Evolutionary conservation across 2,888 invertebrate genomes (phyloP), one percentile per base, ranked within the genome.

Genomic region (Callosobruchus maculatus): DNA sequence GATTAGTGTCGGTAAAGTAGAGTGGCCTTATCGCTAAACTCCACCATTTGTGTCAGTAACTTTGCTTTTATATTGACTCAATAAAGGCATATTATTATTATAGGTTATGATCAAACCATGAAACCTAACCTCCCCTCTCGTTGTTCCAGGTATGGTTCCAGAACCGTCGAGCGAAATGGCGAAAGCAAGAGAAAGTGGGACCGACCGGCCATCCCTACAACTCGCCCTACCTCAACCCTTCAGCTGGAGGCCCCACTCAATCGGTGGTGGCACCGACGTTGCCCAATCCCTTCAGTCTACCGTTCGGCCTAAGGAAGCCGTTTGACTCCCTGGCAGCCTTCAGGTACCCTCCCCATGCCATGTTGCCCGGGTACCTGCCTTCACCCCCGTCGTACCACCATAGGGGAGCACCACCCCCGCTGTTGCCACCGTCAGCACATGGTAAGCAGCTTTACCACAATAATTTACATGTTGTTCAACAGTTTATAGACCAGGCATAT

Each of bases 111-210:
- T n/a, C n/a, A n/a, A n/a, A n/a, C n/a, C n/a, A n/a, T n/a, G n/a
- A n/a, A n/a, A n/a, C n/a, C n/a, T n/a, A 49, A 49, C 1, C 13
- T 49, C 3, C 13, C 13, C 13, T 49, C 49, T 49, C 49, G 1
- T 68, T 68, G 68, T 90, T 89, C 0, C 91, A 96, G 96, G 96
- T 97, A 4, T 96, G 96, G 96, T 97, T 96, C 87, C 96, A 97
- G 89, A 97, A 97, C 86, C 91, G 96, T 0, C 90, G 96, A 68
- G 96, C 96, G 70, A 97, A 97, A 88, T 97, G 96, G 96, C 90
- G 97, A 68, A 97, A 97, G 84, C 96, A 96, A 84, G 96, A 96
- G 87, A 96, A 96, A 88, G 96, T 96, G 74, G 96, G 96, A 0
- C 96, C 96, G 0, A 94, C 95, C 83, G 95, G 91, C 0, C 96